These are phyloP conservation scores for Ormyrus rosae DNA, from an alignment of 2,888 invertebrate genomes.

Conservation along the genomic window DNA sequence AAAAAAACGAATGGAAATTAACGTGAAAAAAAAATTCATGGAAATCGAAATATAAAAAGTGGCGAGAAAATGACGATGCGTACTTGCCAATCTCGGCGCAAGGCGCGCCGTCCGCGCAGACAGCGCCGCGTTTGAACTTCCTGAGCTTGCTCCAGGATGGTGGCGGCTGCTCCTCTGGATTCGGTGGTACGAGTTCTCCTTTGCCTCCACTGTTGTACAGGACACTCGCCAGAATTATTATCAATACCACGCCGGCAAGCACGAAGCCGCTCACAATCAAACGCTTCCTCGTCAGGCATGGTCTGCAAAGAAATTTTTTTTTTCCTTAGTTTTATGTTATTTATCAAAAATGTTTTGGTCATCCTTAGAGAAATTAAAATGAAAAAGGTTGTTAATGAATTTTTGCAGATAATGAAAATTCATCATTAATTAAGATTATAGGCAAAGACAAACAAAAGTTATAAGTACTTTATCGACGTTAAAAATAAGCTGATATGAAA, in stretches of 20 bases:
- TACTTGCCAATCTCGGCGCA: conserved; percentile 90
- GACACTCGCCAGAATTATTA: conserved; percentile 74
- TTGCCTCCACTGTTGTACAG: conserved; percentile 66
- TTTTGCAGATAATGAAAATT: too few species aligned
- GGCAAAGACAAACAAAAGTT: too few species aligned
- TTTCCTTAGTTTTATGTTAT: not conserved
- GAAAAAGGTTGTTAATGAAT: not conserved
- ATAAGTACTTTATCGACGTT: too few species aligned
- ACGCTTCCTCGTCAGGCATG: conserved; percentile 51
- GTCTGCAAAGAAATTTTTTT: conserved; percentile 26
- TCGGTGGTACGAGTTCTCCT: conserved; percentile 78
- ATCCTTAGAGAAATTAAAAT: not conserved
- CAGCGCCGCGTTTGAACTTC: conserved; percentile 82
- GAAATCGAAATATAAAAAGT: not conserved
- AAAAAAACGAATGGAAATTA: not conserved
- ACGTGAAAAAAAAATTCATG: too few species aligned
- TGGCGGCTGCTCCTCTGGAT: conserved; percentile 81
- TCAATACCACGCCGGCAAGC: conserved; percentile 64
- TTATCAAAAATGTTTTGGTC: not conserved
- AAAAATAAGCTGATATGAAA: too few species aligned
- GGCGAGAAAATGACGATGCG: conserved; percentile 62
- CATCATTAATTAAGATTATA: too few species aligned
- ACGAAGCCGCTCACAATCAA: conserved; percentile 60
- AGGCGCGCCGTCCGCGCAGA: conserved; percentile 86
- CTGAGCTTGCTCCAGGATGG: conserved; percentile 83